These are phyloP conservation scores for Myotis vivesi DNA, from an alignment of 2,797 vertebrate genomes.

Conservation along the genomic window DNA sequence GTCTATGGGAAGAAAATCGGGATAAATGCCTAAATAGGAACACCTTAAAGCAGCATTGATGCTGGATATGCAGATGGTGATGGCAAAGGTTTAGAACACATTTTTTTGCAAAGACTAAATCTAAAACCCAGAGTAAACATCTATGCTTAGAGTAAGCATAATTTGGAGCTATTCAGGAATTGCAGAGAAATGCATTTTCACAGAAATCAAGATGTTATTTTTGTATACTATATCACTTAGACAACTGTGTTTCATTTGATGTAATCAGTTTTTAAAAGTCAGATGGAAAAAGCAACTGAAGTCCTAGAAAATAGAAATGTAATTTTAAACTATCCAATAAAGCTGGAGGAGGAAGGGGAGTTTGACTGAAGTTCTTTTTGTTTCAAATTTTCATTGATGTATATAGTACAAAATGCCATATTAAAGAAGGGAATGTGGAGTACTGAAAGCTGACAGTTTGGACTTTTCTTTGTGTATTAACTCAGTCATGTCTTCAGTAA, in stretches of 20 bases:
- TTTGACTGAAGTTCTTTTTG: slow-evolving; percentile 86
- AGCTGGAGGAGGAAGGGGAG: slow-evolving; percentile 99
- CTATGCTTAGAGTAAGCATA: slow-evolving; percentile 85
- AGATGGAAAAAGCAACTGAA: slow-evolving; percentile 99
- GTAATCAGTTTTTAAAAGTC: slow-evolving; percentile 99
- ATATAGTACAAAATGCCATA: slow-evolving; percentile 82
- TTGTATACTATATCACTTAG: slow-evolving; percentile 99
- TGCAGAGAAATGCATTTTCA: slow-evolving; percentile 97
- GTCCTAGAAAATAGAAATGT: slow-evolving; percentile 99
- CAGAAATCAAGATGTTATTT: slow-evolving; percentile 99
- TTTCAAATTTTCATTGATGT: slow-evolving; percentile 85
- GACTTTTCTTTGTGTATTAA: slow-evolving; percentile 78
- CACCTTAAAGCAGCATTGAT: slow-evolving; percentile 79
- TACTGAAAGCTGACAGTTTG: slow-evolving; percentile 74
- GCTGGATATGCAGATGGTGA: slow-evolving; percentile 81
- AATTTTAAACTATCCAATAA: slow-evolving; percentile 99
- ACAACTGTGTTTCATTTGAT: slow-evolving; percentile 99
- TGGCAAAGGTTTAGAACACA: slow-evolving; percentile 86
- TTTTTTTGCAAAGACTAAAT: slow-evolving; percentile 87
- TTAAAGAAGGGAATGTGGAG: slow-evolving; percentile 84
- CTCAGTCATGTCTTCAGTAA: not conserved
- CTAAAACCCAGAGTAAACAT: slow-evolving; percentile 89
- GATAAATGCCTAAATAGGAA: slow-evolving; percentile 81
- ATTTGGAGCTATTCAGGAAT: slow-evolving; percentile 96
- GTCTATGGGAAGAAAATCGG: slow-evolving; percentile 82